Percentiles rank a stretch among this genome's conserved stretches.
Evolutionary conservation across 2,797 vertebrate genomes (phyloP).

Genomic region (Paratrypauchen microcephalus): DNA sequence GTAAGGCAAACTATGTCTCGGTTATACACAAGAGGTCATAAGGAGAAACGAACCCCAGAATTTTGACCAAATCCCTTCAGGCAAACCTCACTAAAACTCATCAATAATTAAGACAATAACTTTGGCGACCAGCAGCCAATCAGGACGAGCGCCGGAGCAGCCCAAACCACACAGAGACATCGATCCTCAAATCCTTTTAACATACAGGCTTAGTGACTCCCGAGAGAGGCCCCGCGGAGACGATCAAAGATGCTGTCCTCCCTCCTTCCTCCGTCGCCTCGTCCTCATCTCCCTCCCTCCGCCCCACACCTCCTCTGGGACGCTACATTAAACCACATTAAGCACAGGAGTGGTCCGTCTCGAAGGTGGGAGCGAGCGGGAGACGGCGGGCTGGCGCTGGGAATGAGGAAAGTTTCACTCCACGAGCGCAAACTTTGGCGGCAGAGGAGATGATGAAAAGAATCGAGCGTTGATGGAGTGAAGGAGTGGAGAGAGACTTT

Average conservation of each 20-base stretch:
- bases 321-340: slow-evolving; percentile 39
- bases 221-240: slow-evolving; percentile 32
- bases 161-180: slow-evolving; percentile 41
- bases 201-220: slow-evolving; percentile 6
- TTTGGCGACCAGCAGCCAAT: slow-evolving; percentile 27
- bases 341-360: slow-evolving; percentile 22
- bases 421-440: not conserved
- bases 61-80: not conserved
- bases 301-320: not conserved
- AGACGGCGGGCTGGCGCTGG: slow-evolving; percentile 4
- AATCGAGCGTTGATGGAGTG: not conserved
- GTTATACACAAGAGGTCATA: no score
- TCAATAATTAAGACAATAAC: not conserved
- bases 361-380: slow-evolving; percentile 4
- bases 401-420: not conserved
- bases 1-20: no score
- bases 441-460: not conserved
- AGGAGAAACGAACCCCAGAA: not conserved
- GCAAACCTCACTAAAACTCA: not conserved
- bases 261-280: no score
- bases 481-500: not conserved
- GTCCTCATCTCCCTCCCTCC: not conserved
- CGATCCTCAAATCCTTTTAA: slow-evolving; percentile 49
- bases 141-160: slow-evolving; percentile 19
- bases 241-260: slow-evolving; percentile 52